Evolutionary conservation across 2,797 vertebrate species (phyloP).

Genomic region (Morelia viridis): DNA sequence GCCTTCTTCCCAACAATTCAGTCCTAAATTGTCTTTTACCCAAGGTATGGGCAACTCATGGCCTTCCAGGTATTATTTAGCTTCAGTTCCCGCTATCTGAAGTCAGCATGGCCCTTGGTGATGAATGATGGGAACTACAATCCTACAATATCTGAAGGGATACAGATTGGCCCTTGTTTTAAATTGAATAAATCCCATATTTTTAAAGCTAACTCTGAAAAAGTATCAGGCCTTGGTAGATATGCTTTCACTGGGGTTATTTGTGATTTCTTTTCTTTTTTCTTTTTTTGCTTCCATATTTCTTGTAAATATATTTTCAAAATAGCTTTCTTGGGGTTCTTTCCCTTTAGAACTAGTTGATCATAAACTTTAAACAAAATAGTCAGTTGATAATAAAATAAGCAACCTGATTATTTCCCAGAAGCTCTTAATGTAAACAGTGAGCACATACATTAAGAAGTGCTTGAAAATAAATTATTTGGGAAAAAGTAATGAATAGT

Average conservation of each 20-base stretch:
- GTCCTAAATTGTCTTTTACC: no score
- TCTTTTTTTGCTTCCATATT: background rate
- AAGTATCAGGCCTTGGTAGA: background rate
- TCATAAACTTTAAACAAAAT: background rate
- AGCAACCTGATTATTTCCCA: background rate
- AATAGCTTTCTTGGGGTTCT: background rate
- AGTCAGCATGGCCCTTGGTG: background rate
- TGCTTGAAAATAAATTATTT: background rate
- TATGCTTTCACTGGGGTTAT: background rate
- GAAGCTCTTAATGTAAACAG: background rate
- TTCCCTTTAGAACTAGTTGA: background rate
- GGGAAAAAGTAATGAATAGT: background rate
- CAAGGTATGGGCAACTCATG: no score
- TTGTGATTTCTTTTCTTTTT: background rate
- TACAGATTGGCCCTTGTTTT: background rate
- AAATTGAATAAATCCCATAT: background rate
- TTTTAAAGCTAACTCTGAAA: background rate
- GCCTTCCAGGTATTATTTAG: background rate
- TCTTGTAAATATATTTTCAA: background rate
- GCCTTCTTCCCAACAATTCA: no score
- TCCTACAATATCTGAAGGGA: background rate
- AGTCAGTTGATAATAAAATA: background rate
- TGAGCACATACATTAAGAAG: background rate
- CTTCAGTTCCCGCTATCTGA: background rate
- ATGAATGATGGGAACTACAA: background rate